Percentiles rank a stretch among this genome's conserved stretches.
These are phyloP conservation scores for Ophiodon elongatus DNA, from an alignment of 2,113 vertebrate genomes.

Conservation along the genomic window DNA sequence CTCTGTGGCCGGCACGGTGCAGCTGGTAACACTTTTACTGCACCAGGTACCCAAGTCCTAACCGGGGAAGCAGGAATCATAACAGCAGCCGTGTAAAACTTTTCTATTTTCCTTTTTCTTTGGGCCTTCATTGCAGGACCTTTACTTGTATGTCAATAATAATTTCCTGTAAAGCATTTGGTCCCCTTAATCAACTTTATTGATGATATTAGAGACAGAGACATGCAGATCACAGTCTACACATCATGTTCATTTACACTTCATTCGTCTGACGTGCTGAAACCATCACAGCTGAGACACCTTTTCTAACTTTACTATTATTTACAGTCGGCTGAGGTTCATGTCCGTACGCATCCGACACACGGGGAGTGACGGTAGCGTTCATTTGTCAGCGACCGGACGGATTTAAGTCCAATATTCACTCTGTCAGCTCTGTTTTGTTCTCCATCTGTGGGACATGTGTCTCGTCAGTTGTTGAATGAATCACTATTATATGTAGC, in stretches of 20 bases:
- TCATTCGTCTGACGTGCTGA: neutral
- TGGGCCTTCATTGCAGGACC: neutral
- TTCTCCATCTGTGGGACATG: neutral
- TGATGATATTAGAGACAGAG: no score
- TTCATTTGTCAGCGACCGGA: no score
- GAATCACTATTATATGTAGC: no score
- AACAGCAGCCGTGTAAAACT: neutral
- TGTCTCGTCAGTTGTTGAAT: neutral
- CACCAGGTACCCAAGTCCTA: no score
- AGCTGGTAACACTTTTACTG: neutral
- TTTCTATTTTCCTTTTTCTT: no score
- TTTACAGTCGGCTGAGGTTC: neutral
- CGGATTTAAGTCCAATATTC: neutral
- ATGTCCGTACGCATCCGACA: neutral
- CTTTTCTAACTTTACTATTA: no score
- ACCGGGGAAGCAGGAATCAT: neutral
- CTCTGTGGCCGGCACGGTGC: slow-evolving; percentile 48
- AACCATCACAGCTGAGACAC: neutral
- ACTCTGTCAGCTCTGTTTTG: neutral
- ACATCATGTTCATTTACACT: no score
- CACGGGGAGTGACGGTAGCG: neutral
- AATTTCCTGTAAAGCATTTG: no score
- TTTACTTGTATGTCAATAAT: no score
- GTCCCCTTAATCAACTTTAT: no score
- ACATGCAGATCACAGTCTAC: no score